Evolutionary conservation across 2,113 vertebrate genomes (phyloP).

Genomic region (Lamprotornis superbus): DNA sequence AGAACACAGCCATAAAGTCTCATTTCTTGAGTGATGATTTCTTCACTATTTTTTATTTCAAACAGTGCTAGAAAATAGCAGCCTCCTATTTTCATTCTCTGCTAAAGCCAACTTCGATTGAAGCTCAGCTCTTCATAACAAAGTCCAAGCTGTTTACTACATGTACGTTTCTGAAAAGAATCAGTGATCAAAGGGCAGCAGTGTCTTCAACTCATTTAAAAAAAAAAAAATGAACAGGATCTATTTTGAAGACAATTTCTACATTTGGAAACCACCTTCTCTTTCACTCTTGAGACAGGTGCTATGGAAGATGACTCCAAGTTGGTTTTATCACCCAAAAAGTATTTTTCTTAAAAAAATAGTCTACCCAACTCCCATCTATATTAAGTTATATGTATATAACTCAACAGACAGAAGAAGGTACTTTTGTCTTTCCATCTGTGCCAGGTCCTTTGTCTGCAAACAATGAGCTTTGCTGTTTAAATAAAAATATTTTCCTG

Average conservation of each 20-base stretch:
- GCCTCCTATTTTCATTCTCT: background rate
- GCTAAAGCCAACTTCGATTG: background rate
- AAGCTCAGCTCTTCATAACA: background rate
- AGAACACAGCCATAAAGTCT: background rate
- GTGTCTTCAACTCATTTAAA: background rate
- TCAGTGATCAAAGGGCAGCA: background rate
- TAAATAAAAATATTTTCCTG: background rate
- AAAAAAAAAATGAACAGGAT: background rate
- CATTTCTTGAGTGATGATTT: slow-evolving; percentile 13
- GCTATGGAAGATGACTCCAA: background rate
- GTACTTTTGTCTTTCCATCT: background rate
- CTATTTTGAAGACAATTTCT: background rate
- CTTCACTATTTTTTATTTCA: slow-evolving; percentile 4
- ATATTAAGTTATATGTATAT: background rate
- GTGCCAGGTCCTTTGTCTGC: background rate
- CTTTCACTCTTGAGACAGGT: background rate
- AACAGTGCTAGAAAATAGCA: background rate
- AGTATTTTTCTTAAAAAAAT: background rate
- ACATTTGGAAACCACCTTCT: background rate
- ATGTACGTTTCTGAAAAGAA: background rate
- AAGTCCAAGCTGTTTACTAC: background rate
- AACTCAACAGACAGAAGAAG: background rate
- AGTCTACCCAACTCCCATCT: background rate
- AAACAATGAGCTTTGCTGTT: background rate
- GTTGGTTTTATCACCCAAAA: background rate